Conservation (phyloP, 2,113 vertebrate species). For the Callospermophilus lateralis region DNA sequence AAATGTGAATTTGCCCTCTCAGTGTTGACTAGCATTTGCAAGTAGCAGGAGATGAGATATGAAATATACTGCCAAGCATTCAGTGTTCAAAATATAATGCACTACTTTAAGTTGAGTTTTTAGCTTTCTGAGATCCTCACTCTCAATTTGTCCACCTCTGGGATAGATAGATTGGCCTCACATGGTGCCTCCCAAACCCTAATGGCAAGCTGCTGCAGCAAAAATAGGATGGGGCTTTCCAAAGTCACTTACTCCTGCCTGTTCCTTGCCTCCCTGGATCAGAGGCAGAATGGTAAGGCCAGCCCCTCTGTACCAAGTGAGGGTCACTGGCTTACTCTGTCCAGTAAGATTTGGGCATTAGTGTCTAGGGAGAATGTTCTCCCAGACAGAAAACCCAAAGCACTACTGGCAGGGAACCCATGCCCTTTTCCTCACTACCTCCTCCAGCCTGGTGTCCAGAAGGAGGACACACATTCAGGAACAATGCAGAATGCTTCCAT, state of each 20-base stretch:
- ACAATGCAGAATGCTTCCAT: not conserved
- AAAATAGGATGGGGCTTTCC: not conserved
- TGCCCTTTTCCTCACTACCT: too few relatives aligned
- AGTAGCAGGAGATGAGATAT: constrained; percentile 90
- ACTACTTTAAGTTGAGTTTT: constrained; percentile 81
- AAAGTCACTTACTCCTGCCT: not conserved
- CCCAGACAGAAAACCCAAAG: not conserved
- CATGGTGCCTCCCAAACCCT: not conserved
- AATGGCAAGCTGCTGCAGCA: not conserved
- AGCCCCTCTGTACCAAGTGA: not conserved
- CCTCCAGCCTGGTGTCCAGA: not conserved
- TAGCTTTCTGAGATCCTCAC: constrained; percentile 81
- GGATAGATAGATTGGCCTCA: constrained; percentile 18
- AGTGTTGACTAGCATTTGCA: constrained; percentile 88
- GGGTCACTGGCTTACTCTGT: not conserved
- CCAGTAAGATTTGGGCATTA: not conserved
- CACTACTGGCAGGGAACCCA: too few relatives aligned
- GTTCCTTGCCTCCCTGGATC: not conserved
- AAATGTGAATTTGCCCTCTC: constrained; percentile 86
- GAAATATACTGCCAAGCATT: constrained; percentile 91
- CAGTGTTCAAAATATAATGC: constrained; percentile 85
- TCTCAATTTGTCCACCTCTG: constrained; percentile 63
- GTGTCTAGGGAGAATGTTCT: not conserved
- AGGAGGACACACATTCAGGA: too few relatives aligned
- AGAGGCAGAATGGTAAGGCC: not conserved